Evolutionary conservation across 2,888 invertebrate genomes (phyloP).

Genomic region (Apodemia hepburni): DNA sequence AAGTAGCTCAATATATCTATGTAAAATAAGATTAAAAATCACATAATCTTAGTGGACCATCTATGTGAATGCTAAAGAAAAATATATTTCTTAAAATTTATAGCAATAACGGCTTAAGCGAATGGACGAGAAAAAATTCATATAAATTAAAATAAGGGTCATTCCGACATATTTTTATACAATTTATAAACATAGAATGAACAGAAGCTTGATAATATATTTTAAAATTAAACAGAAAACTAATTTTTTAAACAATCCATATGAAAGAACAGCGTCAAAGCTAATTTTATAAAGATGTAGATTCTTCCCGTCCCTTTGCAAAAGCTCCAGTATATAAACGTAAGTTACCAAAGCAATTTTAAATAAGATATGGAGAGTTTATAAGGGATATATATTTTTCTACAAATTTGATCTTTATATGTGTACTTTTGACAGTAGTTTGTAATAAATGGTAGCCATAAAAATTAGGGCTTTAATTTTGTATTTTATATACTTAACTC

Average conservation of each 20-base stretch:
- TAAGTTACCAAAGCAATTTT: constrained; percentile 77
- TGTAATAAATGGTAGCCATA: constrained; percentile 40
- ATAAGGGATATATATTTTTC: constrained; percentile 57
- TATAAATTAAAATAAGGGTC: background rate
- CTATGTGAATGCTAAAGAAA: constrained; percentile 19
- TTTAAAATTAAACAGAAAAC: no score
- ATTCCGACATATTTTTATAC: background rate
- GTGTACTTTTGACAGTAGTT: constrained; percentile 30
- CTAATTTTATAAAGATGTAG: background rate
- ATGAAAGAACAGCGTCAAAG: background rate
- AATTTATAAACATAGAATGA: background rate
- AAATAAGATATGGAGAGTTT: constrained; percentile 47
- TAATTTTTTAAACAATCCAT: background rate
- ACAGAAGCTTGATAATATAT: background rate
- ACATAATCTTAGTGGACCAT: constrained; percentile 25
- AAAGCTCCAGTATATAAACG: constrained; percentile 28
- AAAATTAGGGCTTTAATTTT: constrained; percentile 47
- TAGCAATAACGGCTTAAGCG: constrained; percentile 15
- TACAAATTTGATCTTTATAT: constrained; percentile 41
- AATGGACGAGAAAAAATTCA: background rate
- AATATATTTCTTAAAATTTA: constrained; percentile 20
- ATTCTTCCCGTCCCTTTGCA: background rate
- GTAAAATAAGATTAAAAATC: constrained; percentile 2
- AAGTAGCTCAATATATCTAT: background rate
- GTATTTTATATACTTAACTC: constrained; percentile 63